Evolutionary conservation across 2,797 vertebrate species (phyloP), one percentile per base, ranked within the genome.

Genomic region (Parotocinclus haroldoi): DNA sequence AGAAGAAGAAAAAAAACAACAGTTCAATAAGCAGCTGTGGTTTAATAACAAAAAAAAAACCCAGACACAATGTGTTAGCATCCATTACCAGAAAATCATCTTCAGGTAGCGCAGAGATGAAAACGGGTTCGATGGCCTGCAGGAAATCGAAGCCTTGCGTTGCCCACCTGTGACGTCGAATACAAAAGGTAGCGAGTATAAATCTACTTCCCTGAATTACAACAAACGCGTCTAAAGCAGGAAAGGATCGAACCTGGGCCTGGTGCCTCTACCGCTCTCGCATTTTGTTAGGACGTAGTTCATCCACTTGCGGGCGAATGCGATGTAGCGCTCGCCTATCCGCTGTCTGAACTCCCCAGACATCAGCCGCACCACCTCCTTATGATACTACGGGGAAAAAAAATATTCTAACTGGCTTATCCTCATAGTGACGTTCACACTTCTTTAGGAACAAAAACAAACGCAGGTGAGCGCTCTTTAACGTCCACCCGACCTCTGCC

Each of bases 101-200:
- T 82, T 99, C 97, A 48, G 96, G 96, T 72, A 99, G 86, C 50
- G 94, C 94, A 56, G 97, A 99, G 84, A 99, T 99, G 79, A 99
- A 99, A 46, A 86, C 96, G 51, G 96, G 95, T 76, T 99, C 96
- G 11, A 99, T 99, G 18, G 97, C 96, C 83, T 99, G 96, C 66
- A 99, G 95, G 79, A 99, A 99, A 85, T 99, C 97, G 85, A 99
- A 99, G 62, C 97, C 97, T 86, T 99, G 96, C 71, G 96, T 99
- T 50, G 96, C 96, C 96, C 97, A 99, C 80, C 96, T 99, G 82
- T 7, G 9, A 39, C 7, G 19, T 0, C 9, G n/a, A 7, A 38
- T 14, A 5, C 9, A 56, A 17, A 19, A 9, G 14, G 46, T 63
- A 13, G 4, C 3, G 39, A 11, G 40, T 4, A 17, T 0, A 19